phyloP scores from a whole-genome alignment of 2,797 vertebrate species.

The Distichodus sexfasciatus region DNA sequence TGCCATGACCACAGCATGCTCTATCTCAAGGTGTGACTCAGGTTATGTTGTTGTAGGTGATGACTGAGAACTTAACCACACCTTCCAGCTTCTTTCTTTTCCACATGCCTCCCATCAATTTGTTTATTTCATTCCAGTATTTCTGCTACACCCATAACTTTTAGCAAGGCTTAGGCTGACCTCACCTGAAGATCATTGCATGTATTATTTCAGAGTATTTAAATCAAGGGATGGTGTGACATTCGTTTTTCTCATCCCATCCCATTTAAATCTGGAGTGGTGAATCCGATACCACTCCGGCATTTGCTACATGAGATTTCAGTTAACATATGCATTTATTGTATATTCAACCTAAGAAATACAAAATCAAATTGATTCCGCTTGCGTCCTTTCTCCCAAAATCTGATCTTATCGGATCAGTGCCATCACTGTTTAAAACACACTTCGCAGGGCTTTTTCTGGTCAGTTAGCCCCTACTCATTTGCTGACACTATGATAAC shows the following conservation, averaged over 20 bases:
- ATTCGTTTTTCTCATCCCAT: no score
- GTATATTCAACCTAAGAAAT: no score
- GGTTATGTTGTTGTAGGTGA: constrained; percentile 30
- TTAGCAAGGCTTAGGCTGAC: neutral
- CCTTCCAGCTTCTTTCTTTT: constrained; percentile 24
- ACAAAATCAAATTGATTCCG: no score
- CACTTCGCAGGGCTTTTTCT: neutral
- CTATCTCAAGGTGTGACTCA: constrained; percentile 47
- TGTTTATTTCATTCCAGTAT: constrained; percentile 5
- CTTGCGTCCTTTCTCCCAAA: no score
- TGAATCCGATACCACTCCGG: no score
- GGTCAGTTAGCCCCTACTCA: neutral
- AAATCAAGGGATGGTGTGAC: no score
- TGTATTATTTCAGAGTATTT: no score
- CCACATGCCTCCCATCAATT: constrained; percentile 19
- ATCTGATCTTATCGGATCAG: no score
- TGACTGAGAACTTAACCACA: constrained; percentile 16
- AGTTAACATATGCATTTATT: no score
- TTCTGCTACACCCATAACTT: constrained; percentile 21
- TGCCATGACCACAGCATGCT: constrained; percentile 57
- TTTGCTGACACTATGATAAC: neutral
- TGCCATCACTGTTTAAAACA: no score
- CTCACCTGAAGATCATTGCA: neutral
- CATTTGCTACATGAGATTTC: no score
- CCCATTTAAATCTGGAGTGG: no score